Percentiles rank a stretch among this genome's conserved stretches.
phyloP scores from a whole-genome alignment of 2,888 invertebrate species.

The Harmothoe impar region DNA sequence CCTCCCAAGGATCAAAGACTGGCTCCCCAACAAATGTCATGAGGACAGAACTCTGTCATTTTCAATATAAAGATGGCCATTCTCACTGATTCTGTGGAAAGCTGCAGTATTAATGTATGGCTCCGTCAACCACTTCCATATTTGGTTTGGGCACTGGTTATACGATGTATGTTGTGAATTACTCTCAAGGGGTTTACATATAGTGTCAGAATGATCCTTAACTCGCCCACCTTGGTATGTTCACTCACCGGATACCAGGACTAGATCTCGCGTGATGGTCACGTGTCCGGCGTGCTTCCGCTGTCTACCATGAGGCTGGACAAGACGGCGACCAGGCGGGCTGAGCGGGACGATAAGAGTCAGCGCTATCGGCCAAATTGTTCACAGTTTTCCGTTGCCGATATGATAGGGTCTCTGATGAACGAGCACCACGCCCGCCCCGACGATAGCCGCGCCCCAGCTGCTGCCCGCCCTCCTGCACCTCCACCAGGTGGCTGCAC shows the following conservation, averaged over 20 bases:
- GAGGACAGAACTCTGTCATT: too few relatives aligned
- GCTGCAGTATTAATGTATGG: too few relatives aligned
- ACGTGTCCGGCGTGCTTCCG: conserved; percentile 38
- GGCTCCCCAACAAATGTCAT: too few relatives aligned
- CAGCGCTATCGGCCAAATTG: conserved; percentile 1
- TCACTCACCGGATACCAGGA: neutral
- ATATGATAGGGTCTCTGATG: conserved; percentile 40
- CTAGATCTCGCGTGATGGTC: conserved; percentile 29
- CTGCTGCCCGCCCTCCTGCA: neutral
- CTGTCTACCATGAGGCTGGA: neutral
- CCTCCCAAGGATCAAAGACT: too few relatives aligned
- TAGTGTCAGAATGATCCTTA: too few relatives aligned
- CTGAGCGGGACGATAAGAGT: neutral
- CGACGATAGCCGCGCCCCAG: neutral
- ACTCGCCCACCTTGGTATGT: neutral
- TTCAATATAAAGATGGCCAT: too few relatives aligned
- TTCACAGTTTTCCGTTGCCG: conserved; percentile 15
- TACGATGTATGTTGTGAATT: too few relatives aligned
- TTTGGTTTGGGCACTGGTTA: too few relatives aligned
- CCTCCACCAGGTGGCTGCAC: too few relatives aligned
- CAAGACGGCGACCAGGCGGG: neutral
- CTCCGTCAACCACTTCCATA: too few relatives aligned
- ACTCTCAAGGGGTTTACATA: too few relatives aligned
- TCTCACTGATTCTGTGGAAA: too few relatives aligned
- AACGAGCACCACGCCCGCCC: neutral